Conservation (phyloP, 2,113 vertebrate species). For the Plestiodon gilberti region DNA sequence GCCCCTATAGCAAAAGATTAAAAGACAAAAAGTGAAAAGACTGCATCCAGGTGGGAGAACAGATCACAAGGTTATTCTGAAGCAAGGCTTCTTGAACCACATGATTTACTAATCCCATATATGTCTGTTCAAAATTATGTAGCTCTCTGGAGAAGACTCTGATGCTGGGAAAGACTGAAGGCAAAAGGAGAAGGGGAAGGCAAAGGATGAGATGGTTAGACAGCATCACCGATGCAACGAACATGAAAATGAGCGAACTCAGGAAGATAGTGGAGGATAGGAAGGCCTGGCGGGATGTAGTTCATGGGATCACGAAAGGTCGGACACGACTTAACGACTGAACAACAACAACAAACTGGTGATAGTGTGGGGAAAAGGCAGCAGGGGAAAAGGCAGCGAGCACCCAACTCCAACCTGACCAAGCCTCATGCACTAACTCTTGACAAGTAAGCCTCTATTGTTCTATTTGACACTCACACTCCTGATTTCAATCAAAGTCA, state of each 20-base stretch:
- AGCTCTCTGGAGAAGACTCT: too few relatives aligned
- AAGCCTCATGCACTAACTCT: neutral
- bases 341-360: too few relatives aligned
- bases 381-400: neutral
- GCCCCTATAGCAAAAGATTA: neutral
- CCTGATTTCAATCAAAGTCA: neutral
- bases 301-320: too few relatives aligned
- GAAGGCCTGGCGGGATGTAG: too few relatives aligned
- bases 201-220: too few relatives aligned
- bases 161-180: too few relatives aligned
- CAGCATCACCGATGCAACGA: too few relatives aligned
- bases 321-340: too few relatives aligned
- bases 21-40: neutral
- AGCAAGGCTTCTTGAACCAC: neutral
- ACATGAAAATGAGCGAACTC: too few relatives aligned
- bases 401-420: neutral
- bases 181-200: too few relatives aligned
- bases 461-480: constrained; percentile 6
- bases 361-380: neutral
- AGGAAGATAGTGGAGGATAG: too few relatives aligned
- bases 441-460: neutral
- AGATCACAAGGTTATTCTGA: neutral
- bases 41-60: neutral
- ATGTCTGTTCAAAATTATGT: neutral
- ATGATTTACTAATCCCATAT: neutral